phyloP scores from a whole-genome alignment of 2,888 invertebrate species.

The Drosophila imparisetae region DNA sequence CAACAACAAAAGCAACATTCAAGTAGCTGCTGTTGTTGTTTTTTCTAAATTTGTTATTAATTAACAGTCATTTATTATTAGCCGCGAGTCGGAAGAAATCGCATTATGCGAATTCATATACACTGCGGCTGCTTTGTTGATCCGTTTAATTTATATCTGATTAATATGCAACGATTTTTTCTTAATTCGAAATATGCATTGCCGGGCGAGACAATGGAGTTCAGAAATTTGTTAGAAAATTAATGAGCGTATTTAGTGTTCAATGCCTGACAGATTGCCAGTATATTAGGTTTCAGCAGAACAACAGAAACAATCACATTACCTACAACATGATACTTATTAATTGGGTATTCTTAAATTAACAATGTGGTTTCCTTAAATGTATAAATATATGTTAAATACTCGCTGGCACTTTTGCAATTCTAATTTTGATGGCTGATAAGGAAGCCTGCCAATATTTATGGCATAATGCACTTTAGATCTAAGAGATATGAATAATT shows the following conservation, averaged over 20 bases:
- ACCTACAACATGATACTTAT: not conserved
- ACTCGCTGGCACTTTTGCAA: not conserved
- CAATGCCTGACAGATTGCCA: slow-evolving; percentile 38
- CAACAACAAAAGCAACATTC: slow-evolving; percentile 3
- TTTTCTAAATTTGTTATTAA: slow-evolving; percentile 73
- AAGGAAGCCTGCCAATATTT: not conserved
- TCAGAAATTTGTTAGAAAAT: slow-evolving; percentile 35
- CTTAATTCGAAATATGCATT: slow-evolving; percentile 37
- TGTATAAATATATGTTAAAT: not conserved
- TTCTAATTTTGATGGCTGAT: not conserved
- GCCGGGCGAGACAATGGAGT: slow-evolving; percentile 36
- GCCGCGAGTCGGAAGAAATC: slow-evolving; percentile 58
- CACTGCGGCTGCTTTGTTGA: slow-evolving; percentile 61
- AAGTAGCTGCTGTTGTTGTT: slow-evolving; percentile 38
- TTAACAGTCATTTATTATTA: slow-evolving; percentile 72
- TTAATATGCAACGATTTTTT: slow-evolving; percentile 68
- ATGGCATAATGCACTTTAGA: not conserved
- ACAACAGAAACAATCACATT: not conserved
- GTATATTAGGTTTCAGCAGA: slow-evolving; percentile 17
- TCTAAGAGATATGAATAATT: not conserved
- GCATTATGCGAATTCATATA: slow-evolving; percentile 34
- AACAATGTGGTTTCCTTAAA: not conserved
- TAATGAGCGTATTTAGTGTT: slow-evolving; percentile 47
- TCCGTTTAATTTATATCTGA: slow-evolving; percentile 62
- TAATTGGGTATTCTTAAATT: not conserved